Evolutionary conservation across 2,113 vertebrate genomes (phyloP), one percentile per base, ranked within the genome.

Genomic region (Thamnaconus septentrionalis): DNA sequence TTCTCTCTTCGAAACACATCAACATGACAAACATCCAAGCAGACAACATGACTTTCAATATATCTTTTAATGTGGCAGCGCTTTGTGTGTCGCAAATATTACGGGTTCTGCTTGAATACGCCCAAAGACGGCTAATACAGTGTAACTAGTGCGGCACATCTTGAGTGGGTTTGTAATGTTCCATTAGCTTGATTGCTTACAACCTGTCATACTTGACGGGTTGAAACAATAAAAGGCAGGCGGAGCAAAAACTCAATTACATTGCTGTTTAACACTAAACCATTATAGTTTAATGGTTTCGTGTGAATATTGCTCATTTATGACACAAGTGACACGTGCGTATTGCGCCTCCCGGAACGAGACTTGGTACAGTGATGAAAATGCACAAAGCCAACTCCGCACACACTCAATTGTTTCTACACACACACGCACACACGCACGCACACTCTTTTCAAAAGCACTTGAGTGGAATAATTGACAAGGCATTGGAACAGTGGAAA

Each of bases 181-280:
- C 84, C 88, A 90, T 90, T 90, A 90, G 81, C 83, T 83, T 90
- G 89, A 90, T 91, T 85, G 87, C 86, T 88, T 82, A 73, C 85
- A 76, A 75, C 61, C 56, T 57, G 74, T 73, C 71, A 79, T 82
- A 75, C 82, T 73, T 84, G 79, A 85, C 56, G 66, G 53, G 69
- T 60, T 69, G 73, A 68, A 62, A 74, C 82, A 80, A 85, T 85
- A 82, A 84, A 89, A 87, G 12, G 56, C 18, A 43, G 60, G 62
- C 49, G 65, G 60, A 80, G 80, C 69, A 83, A 75, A 31, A 88
- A 86, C 71, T 60, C 75, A 83, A 89, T 87, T 72, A 84, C 88
- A 87, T 64, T 31, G 54, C 67, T 58, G 59, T 83, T 85, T 87
- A 86, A 86, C 18, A 31, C 18, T 31, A 31, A 31, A 31, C 85